phyloP scores from a whole-genome alignment of 92 coral and sea anemone species.

The Muricea muricata region DNA sequence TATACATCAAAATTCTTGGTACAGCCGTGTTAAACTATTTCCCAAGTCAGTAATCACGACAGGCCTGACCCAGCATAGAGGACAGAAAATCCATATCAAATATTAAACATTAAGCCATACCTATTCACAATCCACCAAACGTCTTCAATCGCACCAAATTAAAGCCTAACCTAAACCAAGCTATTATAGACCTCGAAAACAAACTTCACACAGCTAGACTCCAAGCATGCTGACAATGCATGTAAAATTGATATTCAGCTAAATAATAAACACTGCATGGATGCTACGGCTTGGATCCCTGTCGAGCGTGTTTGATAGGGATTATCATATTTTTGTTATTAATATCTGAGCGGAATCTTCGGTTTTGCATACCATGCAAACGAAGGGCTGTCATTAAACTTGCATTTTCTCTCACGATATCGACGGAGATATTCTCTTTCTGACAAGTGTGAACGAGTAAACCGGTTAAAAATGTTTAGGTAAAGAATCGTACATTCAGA shows the following conservation, averaged over 20 bases:
- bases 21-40: not conserved
- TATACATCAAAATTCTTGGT: not conserved
- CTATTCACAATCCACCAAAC: not conserved
- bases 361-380: not conserved
- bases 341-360: not conserved
- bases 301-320: not conserved
- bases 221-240: not conserved
- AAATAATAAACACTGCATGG: not conserved
- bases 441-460: too few relatives aligned
- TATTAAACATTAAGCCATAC: not conserved
- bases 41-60: not conserved
- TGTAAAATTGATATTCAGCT: not conserved
- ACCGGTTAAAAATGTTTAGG: too few relatives aligned
- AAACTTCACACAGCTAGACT: not conserved
- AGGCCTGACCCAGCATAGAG: not conserved
- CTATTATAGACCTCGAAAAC: not conserved
- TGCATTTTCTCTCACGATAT: too few relatives aligned
- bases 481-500: too few relatives aligned
- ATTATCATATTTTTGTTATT: slow-evolving; percentile 1
- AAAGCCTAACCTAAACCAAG: not conserved
- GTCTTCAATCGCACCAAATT: not conserved
- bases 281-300: not conserved
- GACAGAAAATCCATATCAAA: not conserved
- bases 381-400: too few relatives aligned
- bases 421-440: too few relatives aligned